A percentile compares a stretch with the other conserved stretches of the same genome.
These are phyloP conservation scores for Meleagris gallopavo DNA, from an alignment of 2,113 vertebrate species.

Conservation along the genomic window DNA sequence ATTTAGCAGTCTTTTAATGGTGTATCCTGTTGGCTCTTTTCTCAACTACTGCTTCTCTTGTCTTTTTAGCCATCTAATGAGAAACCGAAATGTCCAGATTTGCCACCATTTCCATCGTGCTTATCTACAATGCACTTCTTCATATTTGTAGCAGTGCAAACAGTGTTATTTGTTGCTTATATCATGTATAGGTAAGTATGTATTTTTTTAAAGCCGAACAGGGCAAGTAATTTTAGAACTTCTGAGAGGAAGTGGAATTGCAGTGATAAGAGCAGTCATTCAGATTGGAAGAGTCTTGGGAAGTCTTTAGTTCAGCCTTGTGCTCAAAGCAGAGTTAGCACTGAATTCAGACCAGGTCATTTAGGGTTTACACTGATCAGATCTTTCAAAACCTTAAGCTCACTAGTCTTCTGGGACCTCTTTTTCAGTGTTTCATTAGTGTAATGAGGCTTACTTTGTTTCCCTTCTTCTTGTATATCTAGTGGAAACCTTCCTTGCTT, in stretches of 20 bases:
- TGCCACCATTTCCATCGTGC: conserved; percentile 87
- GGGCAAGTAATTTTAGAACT: background rate
- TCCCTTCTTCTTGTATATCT: rapidly evolving
- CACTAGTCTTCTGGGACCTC: background rate
- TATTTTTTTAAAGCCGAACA: background rate
- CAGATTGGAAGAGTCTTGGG: background rate
- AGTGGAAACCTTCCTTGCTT: background rate
- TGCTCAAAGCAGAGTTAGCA: background rate
- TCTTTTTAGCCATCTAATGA: conserved; percentile 84
- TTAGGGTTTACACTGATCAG: background rate
- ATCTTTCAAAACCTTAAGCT: background rate
- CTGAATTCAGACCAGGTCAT: background rate
- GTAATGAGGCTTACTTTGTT: background rate
- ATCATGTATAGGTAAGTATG: conserved; percentile 92
- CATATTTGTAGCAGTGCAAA: conserved; percentile 88
- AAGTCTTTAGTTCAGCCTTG: background rate
- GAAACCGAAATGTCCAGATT: conserved; percentile 89
- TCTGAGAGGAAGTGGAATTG: background rate
- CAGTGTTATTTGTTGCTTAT: conserved; percentile 91
- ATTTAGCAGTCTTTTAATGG: background rate
- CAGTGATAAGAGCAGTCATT: background rate
- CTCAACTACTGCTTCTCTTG: background rate
- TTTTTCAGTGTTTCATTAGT: background rate
- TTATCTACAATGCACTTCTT: conserved; percentile 90
- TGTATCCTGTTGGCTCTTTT: background rate